phyloP scores from a whole-genome alignment of 2,797 vertebrate species.

The Xenops minutus region DNA sequence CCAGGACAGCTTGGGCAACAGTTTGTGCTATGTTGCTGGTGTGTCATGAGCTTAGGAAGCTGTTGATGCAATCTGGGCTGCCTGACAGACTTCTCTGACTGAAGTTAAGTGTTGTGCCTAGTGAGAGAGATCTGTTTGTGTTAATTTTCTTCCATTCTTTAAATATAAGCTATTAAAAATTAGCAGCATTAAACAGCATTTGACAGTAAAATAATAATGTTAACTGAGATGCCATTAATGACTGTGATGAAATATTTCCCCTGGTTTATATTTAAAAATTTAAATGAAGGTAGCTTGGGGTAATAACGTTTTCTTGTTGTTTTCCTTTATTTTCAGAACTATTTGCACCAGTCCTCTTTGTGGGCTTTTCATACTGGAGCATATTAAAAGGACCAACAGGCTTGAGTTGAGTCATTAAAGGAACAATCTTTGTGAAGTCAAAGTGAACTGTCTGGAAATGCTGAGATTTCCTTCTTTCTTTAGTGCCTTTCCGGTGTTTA shows the following conservation, averaged over 20 bases:
- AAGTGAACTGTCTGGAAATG: not conserved
- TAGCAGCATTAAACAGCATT: not conserved
- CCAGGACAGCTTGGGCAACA: conserved; percentile 15
- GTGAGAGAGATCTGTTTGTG: not conserved
- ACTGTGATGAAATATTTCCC: not conserved
- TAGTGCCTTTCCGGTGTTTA: not conserved
- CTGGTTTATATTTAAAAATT: not conserved
- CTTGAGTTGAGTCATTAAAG: not conserved
- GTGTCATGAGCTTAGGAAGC: conserved; percentile 33
- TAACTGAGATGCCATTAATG: not conserved
- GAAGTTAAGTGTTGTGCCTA: not conserved
- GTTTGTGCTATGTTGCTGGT: conserved; percentile 1
- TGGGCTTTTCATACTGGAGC: not conserved
- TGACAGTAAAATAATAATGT: not conserved
- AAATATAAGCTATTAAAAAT: not conserved
- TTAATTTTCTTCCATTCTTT: not conserved
- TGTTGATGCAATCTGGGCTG: conserved; percentile 47
- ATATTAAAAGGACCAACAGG: not conserved
- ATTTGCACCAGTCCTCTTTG: not conserved
- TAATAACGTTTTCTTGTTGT: not conserved
- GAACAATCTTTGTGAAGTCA: not conserved
- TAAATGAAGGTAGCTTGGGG: not conserved
- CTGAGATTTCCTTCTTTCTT: not conserved
- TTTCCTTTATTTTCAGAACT: not conserved
- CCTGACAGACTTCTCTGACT: not conserved